phyloP scores from a whole-genome alignment of 2,888 invertebrate genomes.

The Plagiodera versicolora region DNA sequence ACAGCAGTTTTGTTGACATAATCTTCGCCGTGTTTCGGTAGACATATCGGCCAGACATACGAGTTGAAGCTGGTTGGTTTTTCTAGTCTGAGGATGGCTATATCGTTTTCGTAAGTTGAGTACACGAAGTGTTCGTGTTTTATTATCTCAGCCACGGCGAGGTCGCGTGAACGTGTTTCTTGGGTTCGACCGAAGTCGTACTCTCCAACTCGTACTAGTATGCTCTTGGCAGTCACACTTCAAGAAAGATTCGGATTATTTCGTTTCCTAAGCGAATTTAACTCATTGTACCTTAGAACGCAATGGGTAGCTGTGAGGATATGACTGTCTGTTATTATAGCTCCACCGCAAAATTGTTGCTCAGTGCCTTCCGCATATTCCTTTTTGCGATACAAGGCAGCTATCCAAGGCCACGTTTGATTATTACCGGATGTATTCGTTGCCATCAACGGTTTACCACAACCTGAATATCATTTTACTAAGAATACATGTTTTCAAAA shows the following conservation, averaged over 20 bases:
- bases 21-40: constrained; percentile 67
- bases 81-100: constrained; percentile 71
- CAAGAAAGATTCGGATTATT: no score
- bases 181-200: constrained; percentile 71
- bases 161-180: constrained; percentile 73
- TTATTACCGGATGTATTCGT: constrained; percentile 41
- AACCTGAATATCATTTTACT: constrained; percentile 39
- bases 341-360: constrained; percentile 78
- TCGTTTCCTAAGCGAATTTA: no score
- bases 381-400: constrained; percentile 67
- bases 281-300: constrained; percentile 64
- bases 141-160: constrained; percentile 66
- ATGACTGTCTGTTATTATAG: constrained; percentile 76
- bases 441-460: constrained; percentile 39
- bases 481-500: no score
- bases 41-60: constrained; percentile 83
- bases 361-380: constrained; percentile 44
- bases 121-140: constrained; percentile 70
- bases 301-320: constrained; percentile 80
- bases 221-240: constrained; percentile 58
- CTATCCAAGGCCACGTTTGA: constrained; percentile 85
- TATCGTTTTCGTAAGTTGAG: constrained; percentile 73
- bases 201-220: constrained; percentile 77
- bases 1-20: constrained; percentile 66
- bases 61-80: constrained; percentile 70